These are phyloP conservation scores for Drosophila jambulina DNA, from an alignment of 1,140 invertebrate genomes.

Conservation along the genomic window DNA sequence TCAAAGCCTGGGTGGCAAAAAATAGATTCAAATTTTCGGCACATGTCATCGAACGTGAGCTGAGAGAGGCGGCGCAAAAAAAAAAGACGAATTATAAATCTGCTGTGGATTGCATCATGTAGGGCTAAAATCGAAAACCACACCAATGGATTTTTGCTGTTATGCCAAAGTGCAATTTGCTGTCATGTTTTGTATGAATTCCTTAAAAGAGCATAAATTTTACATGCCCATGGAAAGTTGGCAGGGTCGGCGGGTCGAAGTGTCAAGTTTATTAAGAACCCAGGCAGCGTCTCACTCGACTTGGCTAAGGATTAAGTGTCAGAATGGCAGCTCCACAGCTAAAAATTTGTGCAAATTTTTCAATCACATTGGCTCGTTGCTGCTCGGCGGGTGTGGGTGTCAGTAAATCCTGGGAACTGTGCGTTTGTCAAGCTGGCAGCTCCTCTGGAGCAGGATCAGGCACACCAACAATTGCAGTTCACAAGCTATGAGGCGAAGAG, in stretches of 20 bases:
- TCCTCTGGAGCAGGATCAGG: not conserved
- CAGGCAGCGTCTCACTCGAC: constrained; percentile 37
- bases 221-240: constrained; percentile 34
- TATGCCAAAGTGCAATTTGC: constrained; percentile 76
- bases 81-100: constrained; percentile 44
- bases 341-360: constrained; percentile 74
- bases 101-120: constrained; percentile 42
- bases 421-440: constrained; percentile 53
- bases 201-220: constrained; percentile 71
- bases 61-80: not conserved
- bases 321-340: constrained; percentile 43
- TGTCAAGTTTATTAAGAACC: constrained; percentile 62
- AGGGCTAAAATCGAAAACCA: constrained; percentile 6
- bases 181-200: constrained; percentile 75
- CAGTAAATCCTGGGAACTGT: constrained; percentile 55
- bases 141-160: constrained; percentile 48
- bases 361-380: constrained; percentile 47
- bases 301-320: constrained; percentile 23
- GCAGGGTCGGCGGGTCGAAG: constrained; percentile 12
- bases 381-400: constrained; percentile 19
- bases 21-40: constrained; percentile 41
- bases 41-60: constrained; percentile 33
- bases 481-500: constrained; percentile 46
- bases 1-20: constrained; percentile 27
- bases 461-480: constrained; percentile 55